phyloP scores from a whole-genome alignment of 2,797 vertebrate genomes.

The Dendrocincla fuliginosa region DNA sequence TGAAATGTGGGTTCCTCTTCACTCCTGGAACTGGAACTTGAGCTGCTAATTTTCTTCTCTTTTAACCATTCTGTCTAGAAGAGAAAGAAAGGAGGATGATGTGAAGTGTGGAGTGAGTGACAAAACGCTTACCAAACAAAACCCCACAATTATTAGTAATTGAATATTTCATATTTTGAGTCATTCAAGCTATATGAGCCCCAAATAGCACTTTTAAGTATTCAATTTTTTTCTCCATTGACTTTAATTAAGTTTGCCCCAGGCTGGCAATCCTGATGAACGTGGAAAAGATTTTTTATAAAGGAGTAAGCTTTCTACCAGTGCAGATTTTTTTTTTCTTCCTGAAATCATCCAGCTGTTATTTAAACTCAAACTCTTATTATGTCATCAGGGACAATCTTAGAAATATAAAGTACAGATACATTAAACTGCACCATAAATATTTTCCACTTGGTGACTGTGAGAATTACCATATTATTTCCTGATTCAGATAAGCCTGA shows the following conservation, averaged over 20 bases:
- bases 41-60: neutral
- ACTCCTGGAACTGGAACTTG: neutral
- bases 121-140: constrained; percentile 60
- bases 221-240: constrained; percentile 80
- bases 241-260: constrained; percentile 79
- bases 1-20: neutral
- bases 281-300: constrained; percentile 63
- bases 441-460: constrained; percentile 72
- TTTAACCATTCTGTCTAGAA: neutral
- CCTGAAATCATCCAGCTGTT: constrained; percentile 60
- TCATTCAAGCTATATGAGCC: constrained; percentile 73
- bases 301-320: constrained; percentile 50
- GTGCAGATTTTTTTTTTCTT: constrained; percentile 18
- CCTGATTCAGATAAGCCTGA: constrained; percentile 60
- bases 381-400: constrained; percentile 64
- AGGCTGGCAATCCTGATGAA: constrained; percentile 73
- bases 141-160: constrained; percentile 60
- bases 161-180: constrained; percentile 76
- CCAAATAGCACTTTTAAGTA: constrained; percentile 72
- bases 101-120: constrained; percentile 46
- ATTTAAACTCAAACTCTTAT: constrained; percentile 70
- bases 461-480: constrained; percentile 74
- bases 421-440: constrained; percentile 68
- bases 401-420: constrained; percentile 72
- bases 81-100: neutral